Percentiles rank a stretch among this genome's conserved stretches.
phyloP scores from a whole-genome alignment of 1,140 invertebrate genomes.

The Bombus difficillimus region DNA sequence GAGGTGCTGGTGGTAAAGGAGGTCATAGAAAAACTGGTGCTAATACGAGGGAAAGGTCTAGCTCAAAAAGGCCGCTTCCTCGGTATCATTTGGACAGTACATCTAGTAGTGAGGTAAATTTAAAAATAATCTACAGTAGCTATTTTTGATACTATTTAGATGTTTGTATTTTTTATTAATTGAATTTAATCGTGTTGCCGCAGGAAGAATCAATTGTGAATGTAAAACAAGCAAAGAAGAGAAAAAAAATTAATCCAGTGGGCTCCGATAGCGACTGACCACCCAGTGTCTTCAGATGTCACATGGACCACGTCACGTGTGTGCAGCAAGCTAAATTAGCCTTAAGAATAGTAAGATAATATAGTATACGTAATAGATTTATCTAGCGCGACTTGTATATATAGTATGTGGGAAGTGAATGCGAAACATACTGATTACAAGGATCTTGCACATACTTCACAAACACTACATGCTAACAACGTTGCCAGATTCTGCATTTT shows the following conservation, averaged over 20 bases:
- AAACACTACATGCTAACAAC: conserved; percentile 49
- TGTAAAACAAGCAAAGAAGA: conserved; percentile 92
- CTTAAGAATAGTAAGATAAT: conserved; percentile 81
- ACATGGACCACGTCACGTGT: conserved; percentile 79
- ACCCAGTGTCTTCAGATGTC: conserved; percentile 81
- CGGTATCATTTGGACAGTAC: conserved; percentile 78
- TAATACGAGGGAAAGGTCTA: conserved; percentile 80
- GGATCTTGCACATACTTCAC: conserved; percentile 53
- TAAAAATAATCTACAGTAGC: background rate
- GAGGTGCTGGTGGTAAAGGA: conserved; percentile 80
- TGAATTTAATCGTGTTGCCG: conserved; percentile 36
- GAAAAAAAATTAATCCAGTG: conserved; percentile 89
- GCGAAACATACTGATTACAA: conserved; percentile 47
- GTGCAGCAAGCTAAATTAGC: conserved; percentile 79
- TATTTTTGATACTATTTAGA: background rate
- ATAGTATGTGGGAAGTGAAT: conserved; percentile 59
- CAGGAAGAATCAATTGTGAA: conserved; percentile 93
- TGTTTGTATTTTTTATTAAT: background rate
- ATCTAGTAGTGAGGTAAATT: conserved; percentile 89
- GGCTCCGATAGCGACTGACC: conserved; percentile 93
- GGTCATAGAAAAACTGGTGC: conserved; percentile 78
- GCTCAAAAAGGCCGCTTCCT: conserved; percentile 83
- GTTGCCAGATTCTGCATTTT: conserved; percentile 61
- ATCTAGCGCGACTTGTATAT: conserved; percentile 71
- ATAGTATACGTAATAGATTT: conserved; percentile 71